Base-by-base conservation (phyloP, 2,797 vertebrate genomes). In the Lophius americanus region DNA sequence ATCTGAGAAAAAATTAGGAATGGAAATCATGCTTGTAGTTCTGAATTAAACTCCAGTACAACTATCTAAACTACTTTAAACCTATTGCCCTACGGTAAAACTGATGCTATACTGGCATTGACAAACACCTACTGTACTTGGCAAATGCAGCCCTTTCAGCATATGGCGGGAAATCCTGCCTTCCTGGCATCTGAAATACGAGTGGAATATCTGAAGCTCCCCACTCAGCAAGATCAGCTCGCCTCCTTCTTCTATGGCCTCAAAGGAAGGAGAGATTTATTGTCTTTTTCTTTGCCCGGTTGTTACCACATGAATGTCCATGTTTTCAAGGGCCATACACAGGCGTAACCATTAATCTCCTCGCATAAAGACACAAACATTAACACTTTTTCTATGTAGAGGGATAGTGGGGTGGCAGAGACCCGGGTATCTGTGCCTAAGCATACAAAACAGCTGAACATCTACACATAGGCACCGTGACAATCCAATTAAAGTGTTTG, bases 281-380 rank as follows among this genome's bases (percentile, higher is more conserved):
- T 85, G 80, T 86, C 63, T 49, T 75, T 60, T 78, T 79, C 62
- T 79, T 73, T 79, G 72, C 62, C 38, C 35, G 50, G 60, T 81
- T 73, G 90, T 91, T 91, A 86, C 78, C 90, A 89, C 91, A 90
- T 86, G 83, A 92, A 91, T 87, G 76, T 62, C 61, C 73, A 42
- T 69, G 77, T 84, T 82, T 75, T 80, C 73, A 54, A 49, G n/a
- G 12, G 85, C 68, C 76, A 83, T 78, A 88, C 88, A 89, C 69
- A 75, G 64, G 80, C 85, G 83, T 78, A 85, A 62, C 78, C 80
- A 86, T 83, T 88, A 83, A 85, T 71, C 80, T 65, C 36, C 52
- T 73, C 44, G 70, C 76, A 70, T 44, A 81, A 12, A 76, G 39
- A 48, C 61, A 51, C 55, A 73, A 62, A 78, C 56, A 69, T 13